These are phyloP conservation scores for Pristionchus arcanus DNA, from an alignment of 2,888 invertebrate species.

Conservation along the genomic window DNA sequence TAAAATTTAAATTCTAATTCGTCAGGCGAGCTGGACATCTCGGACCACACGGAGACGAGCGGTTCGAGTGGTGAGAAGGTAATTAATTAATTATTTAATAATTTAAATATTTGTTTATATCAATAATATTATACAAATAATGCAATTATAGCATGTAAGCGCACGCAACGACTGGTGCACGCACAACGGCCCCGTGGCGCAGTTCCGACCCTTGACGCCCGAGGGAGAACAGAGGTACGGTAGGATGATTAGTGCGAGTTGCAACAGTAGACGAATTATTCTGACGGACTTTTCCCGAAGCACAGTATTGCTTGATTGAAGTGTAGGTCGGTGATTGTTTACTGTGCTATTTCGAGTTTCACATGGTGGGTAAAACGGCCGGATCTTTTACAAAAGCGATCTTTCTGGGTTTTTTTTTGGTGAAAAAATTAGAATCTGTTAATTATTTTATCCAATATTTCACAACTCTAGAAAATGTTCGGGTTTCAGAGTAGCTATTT, in stretches of 20 bases:
- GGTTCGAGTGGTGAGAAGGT: neutral
- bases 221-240: neutral
- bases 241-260: neutral
- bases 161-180: neutral
- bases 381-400: too few relatives aligned
- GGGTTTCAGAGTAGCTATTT: too few relatives aligned
- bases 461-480: too few relatives aligned
- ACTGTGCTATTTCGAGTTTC: too few relatives aligned
- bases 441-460: too few relatives aligned
- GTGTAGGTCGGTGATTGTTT: too few relatives aligned
- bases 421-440: too few relatives aligned
- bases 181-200: neutral
- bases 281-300: too few relatives aligned
- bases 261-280: neutral
- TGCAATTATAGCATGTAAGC: neutral
- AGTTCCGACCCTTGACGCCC: constrained; percentile 20
- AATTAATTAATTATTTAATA: neutral
- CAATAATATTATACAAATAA: neutral
- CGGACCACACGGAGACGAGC: constrained; percentile 31
- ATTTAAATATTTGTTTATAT: neutral
- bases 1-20: neutral
- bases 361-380: too few relatives aligned
- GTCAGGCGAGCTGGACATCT: neutral
- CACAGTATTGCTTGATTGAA: neutral
- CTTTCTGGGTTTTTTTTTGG: too few relatives aligned